Base-by-base conservation (phyloP, 2,888 invertebrate species). In the Gymnoscelis rufifasciata region DNA sequence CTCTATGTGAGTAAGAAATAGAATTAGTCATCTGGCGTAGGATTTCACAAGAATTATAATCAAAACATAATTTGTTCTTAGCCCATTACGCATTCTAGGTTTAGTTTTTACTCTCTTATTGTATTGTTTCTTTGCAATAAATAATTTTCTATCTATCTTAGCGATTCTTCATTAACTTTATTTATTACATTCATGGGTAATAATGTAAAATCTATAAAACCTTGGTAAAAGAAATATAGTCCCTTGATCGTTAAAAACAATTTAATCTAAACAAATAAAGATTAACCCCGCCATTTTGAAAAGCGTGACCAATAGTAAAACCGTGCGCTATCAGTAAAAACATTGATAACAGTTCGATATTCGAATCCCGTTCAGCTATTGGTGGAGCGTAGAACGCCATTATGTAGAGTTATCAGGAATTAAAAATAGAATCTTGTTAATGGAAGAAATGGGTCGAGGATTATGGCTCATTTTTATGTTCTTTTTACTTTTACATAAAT, bases 341-440 rank as follows among this genome's bases (percentile, higher is more conserved):
- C 60, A 66, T 66, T 81, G 86, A 83, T 86, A 86, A 82, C 72
- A 75, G 64, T 78, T 78, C 80, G 74, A 79, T 82, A 83, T 83
- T 76, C 71, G 69, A 80, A 80, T 72, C 54, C 74, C 54, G 64
- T 52, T 54, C 66, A 59, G 63, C 67, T 75, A 84, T 87, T 87
- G 86, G 86, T 62, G 51, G 46, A 50, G 48, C 52, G 52, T 49
- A 62, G 64, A 64, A 65, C 67, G 63, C 60, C 56, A 64, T 67
- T 60, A 62, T 52, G 59, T 47, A 61, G 60, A 58, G 57, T 74
- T 78, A 77, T 75, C 71, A 64, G 61, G 74, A 75, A 76, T 74
- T 71, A 71, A 76, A 79, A 75, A 66, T 65, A 62, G 57, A 76
- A 74, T 70, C 69, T 73, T 71, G 74, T 78, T 78, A 72, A 58